phyloP scores from a whole-genome alignment of 2,113 vertebrate species.

The Periophthalmodon schlosseri region DNA sequence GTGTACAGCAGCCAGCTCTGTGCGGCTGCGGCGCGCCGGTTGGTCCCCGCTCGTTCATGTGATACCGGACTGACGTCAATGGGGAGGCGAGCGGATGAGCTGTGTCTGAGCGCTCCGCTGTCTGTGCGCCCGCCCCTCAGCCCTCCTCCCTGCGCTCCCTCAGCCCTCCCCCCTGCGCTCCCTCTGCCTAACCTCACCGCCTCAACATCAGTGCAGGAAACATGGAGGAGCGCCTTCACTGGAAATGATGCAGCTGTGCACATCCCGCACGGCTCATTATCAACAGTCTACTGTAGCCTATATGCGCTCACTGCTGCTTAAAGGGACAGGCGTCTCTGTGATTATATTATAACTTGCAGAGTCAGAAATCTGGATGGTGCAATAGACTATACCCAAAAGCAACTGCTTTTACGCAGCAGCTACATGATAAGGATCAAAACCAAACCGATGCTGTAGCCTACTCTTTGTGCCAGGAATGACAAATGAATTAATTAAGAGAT shows the following conservation, averaged over 20 bases:
- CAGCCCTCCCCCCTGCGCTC: neutral
- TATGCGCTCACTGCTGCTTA: neutral
- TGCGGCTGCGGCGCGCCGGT: constrained; percentile 68
- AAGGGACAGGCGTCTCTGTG: neutral
- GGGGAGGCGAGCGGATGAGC: constrained; percentile 82
- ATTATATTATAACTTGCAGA: neutral
- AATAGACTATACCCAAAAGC: neutral
- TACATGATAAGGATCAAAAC: neutral
- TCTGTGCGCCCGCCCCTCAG: constrained; percentile 49
- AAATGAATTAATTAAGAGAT: too few species aligned
- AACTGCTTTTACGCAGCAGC: neutral
- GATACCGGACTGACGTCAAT: constrained; percentile 84
- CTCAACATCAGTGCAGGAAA: neutral
- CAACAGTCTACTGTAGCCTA: neutral
- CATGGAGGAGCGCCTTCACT: constrained; percentile 14
- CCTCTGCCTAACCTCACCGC: neutral
- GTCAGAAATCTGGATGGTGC: neutral
- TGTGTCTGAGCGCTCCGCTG: constrained; percentile 69
- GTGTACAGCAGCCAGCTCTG: constrained; percentile 69
- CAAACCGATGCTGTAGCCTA: neutral
- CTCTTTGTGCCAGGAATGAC: too few species aligned
- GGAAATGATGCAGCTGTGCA: constrained; percentile 13
- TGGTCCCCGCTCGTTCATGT: constrained; percentile 77
- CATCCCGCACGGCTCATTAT: neutral
- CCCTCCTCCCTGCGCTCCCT: neutral